Conservation (phyloP, 2,113 vertebrate genomes). For the Archilochus colubris region DNA sequence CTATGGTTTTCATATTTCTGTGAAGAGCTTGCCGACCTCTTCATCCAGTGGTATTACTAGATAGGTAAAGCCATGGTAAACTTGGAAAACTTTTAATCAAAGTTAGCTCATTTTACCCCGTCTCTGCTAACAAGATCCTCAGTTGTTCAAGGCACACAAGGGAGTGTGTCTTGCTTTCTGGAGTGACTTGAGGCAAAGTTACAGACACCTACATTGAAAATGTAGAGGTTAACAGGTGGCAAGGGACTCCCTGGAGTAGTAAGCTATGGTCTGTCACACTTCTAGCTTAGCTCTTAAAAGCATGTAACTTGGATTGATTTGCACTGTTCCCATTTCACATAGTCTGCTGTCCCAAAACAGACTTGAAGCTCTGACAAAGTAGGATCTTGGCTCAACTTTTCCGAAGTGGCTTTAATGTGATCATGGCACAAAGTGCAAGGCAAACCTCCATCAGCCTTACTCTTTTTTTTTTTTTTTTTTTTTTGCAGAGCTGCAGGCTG, state of each 20-base stretch:
- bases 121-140: not conserved
- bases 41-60: not conserved
- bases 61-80: not conserved
- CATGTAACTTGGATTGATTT: not conserved
- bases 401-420: not conserved
- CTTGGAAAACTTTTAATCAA: not conserved
- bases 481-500: not conserved
- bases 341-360: not conserved
- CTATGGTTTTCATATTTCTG: not conserved
- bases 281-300: not conserved
- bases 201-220: conserved; percentile 10
- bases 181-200: conserved; percentile 9
- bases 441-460: not conserved
- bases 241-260: not conserved
- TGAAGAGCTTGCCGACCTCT: not conserved
- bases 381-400: not conserved
- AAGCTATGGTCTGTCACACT: not conserved
- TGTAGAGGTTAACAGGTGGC: not conserved
- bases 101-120: not conserved
- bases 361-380: not conserved
- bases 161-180: conserved; percentile 28
- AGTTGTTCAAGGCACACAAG: not conserved
- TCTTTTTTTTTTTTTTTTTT: not conserved
- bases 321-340: rapidly evolving
- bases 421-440: not conserved